phyloP scores from a whole-genome alignment of 2,113 vertebrate species.

The Orycteropus afer region DNA sequence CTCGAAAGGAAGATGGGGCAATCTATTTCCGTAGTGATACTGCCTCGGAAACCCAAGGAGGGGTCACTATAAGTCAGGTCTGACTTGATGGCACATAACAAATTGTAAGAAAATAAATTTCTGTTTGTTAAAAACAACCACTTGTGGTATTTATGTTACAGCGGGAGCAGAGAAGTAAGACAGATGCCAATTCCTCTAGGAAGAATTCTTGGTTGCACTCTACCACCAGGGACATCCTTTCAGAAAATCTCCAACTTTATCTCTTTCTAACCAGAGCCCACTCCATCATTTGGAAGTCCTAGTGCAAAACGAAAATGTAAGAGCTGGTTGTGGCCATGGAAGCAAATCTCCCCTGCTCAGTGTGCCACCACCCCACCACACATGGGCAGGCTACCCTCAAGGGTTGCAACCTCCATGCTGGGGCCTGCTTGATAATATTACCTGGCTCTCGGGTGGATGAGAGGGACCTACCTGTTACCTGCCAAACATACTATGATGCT shows the following conservation, averaged over 20 bases:
- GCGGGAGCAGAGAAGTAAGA: too few relatives aligned
- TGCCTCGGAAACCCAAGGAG: too few relatives aligned
- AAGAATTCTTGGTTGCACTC: too few relatives aligned
- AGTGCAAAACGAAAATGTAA: not conserved
- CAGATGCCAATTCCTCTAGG: not conserved
- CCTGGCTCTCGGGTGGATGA: not conserved
- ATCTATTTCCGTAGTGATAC: too few relatives aligned
- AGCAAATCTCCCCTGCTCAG: not conserved
- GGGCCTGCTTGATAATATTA: not conserved
- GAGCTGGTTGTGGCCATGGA: not conserved
- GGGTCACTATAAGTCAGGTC: too few relatives aligned
- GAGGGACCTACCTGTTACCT: fast-evolving
- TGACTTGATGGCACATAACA: too few relatives aligned
- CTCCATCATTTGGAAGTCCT: not conserved
- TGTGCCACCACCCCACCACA: not conserved
- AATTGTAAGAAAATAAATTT: too few relatives aligned
- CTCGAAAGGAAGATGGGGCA: too few relatives aligned
- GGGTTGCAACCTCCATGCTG: fast-evolving
- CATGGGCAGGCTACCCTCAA: too few relatives aligned
- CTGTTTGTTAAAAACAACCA: too few relatives aligned
- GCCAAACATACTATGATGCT: not conserved
- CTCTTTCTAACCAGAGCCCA: not conserved
- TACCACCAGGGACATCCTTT: not conserved
- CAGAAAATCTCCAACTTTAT: not conserved
- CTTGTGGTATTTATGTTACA: too few relatives aligned